Base-by-base conservation (phyloP, 1,140 invertebrate genomes). In the Cydia strobilella region DNA sequence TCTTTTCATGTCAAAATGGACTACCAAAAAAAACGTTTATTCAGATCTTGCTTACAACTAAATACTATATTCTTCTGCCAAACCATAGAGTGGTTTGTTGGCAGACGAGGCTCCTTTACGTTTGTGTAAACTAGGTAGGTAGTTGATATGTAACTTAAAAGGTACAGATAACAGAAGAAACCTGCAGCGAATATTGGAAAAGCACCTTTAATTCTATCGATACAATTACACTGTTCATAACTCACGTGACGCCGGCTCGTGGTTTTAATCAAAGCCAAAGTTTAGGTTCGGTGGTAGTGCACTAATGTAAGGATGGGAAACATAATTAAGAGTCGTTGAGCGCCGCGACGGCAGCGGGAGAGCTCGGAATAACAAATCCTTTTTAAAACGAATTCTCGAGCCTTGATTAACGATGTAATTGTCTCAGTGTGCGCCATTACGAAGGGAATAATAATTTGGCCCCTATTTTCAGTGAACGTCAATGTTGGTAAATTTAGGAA, bases 201-300 rank as follows among this genome's bases (percentile, higher is more conserved):
- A 69, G 27, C 27, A 9, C 15, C n/a, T 66, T 31, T 5, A 31
- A 69, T 69, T n/a, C 27, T 35, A 20, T 39, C 31, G 79, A 76
- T 82, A 74, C 75, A 80, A 80, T 73, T 75, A 75, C 76, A 12
- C 15, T 31, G 35, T 75, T 76, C 75, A 79, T 78, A 78, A 81
- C 82, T 84, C 81, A 82, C 45, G 76, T 80, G 81, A 82, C 78
- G 77, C 27, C 79, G 76, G 74, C 69, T 79, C 76, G 82, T 76
- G 79, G 82, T 82, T 80, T 80, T 82, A 81, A 79, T 80, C 81
- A 80, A 78, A 74, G 74, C 77, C 31, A 81, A 84, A 84, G 71
- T 85, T 84, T 81, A 35, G 66, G 77, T 77, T 71, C 74, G 73
- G 73, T 79, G 80, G 78, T 83, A 84, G 84, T 85, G 79, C 84